Conservation (phyloP, 2,113 vertebrate genomes). For the Phalacrocorax carbo region DNA sequence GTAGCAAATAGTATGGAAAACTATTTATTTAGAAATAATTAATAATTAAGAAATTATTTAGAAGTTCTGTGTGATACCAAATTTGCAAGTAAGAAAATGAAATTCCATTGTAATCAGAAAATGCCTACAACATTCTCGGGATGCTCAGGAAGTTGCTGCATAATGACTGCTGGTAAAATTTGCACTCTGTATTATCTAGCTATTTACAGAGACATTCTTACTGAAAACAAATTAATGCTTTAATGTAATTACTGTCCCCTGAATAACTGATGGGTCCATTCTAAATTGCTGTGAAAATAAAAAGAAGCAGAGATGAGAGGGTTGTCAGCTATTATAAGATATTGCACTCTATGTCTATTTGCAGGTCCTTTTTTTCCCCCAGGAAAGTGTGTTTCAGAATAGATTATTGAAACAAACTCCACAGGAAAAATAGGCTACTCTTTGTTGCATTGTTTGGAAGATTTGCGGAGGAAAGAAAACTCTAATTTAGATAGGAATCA, state of each 20-base stretch:
- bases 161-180: not conserved
- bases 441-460: not conserved
- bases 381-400: not conserved
- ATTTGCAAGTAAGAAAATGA: not conserved
- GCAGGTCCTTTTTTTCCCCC: not conserved
- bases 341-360: not conserved
- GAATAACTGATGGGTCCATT: not conserved
- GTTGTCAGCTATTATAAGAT: not conserved
- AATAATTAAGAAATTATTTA: not conserved
- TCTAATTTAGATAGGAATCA: not conserved
- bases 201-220: not conserved
- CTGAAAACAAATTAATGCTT: not conserved
- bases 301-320: not conserved
- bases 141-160: not conserved
- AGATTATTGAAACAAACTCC: not conserved
- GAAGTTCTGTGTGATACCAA: not conserved
- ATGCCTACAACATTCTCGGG: not conserved
- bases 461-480: not conserved
- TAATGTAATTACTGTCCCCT: not conserved
- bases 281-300: not conserved
- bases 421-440: not conserved
- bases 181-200: not conserved
- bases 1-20: not conserved
- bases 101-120: not conserved
- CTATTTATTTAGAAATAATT: not conserved